A percentile compares a stretch with the other conserved stretches of the same genome.
Evolutionary conservation across 2,888 invertebrate genomes (phyloP).

Genomic region (Torymus tubicola): DNA sequence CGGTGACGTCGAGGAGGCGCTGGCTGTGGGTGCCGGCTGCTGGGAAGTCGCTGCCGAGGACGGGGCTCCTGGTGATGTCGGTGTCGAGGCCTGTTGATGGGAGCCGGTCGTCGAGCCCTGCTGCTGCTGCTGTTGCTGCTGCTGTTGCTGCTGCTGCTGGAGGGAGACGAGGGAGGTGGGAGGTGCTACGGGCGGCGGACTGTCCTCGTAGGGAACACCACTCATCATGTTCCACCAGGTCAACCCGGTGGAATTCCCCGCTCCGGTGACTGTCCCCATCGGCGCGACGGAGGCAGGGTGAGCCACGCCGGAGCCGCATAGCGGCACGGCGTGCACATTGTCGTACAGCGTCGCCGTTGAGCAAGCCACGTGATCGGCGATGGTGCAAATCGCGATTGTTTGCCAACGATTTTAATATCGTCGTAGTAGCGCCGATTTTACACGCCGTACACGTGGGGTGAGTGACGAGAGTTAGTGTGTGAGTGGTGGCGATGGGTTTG

Average conservation of each 20-base stretch:
- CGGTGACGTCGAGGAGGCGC: constrained; percentile 83
- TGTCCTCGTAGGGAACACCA: constrained; percentile 88
- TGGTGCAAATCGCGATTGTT: constrained; percentile 80
- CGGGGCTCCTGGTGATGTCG: constrained; percentile 78
- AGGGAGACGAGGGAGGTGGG: constrained; percentile 76
- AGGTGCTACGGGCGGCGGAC: constrained; percentile 77
- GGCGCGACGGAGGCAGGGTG: constrained; percentile 76
- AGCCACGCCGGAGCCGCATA: constrained; percentile 76
- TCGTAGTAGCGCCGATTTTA: constrained; percentile 55
- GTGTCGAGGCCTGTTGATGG: constrained; percentile 79
- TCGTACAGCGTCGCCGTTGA: constrained; percentile 91
- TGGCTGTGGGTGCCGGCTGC: constrained; percentile 77
- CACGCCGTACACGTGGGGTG: constrained; percentile 9
- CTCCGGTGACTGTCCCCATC: constrained; percentile 84
- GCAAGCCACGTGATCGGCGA: constrained; percentile 87
- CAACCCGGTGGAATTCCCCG: constrained; percentile 90
- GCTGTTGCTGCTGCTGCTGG: constrained; percentile 73
- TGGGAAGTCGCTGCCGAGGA: constrained; percentile 68
- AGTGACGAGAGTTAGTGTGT: constrained; percentile 1
- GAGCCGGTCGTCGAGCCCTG: constrained; percentile 75
- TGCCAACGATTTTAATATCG: constrained; percentile 59
- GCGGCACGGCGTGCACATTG: constrained; percentile 86
- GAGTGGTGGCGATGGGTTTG: constrained; percentile 34
- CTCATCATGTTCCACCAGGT: constrained; percentile 90
- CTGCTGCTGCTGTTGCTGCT: constrained; percentile 78